phyloP scores from a whole-genome alignment of 2,113 vertebrate genomes.

The Pteronura brasiliensis region DNA sequence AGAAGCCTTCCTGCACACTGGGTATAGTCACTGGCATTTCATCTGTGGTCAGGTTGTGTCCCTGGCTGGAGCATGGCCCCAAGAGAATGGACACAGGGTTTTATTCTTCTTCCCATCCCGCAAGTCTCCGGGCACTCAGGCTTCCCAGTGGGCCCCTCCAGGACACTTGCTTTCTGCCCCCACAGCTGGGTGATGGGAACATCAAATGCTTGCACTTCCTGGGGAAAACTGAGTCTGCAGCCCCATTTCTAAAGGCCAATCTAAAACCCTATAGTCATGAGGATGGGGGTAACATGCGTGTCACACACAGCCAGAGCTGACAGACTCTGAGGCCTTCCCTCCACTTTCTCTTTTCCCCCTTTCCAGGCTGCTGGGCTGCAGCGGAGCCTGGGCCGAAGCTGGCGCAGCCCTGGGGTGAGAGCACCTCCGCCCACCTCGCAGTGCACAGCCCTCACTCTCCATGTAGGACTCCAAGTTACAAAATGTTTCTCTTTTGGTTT shows the following conservation, averaged over 20 bases:
- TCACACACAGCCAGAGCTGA: neutral
- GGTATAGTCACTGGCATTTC: neutral
- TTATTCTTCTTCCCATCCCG: accelerated
- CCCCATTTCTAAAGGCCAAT: neutral
- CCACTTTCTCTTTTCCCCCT: accelerated
- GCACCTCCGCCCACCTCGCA: neutral
- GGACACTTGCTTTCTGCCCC: neutral
- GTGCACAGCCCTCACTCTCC: neutral
- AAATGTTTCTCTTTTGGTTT: neutral
- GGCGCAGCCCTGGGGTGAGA: neutral
- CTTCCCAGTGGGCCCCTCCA: neutral
- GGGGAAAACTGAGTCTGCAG: neutral
- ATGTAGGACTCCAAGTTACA: neutral
- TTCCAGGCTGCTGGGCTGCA: neutral
- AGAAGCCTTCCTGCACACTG: neutral
- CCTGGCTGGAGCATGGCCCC: neutral
- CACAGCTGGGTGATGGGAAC: neutral
- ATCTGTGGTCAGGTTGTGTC: neutral
- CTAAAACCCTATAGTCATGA: neutral
- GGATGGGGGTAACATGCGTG: accelerated
- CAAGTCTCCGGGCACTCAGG: neutral
- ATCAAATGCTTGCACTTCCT: neutral
- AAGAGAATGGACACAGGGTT: neutral
- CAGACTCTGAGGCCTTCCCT: neutral
- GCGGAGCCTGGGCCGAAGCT: neutral